A percentile compares a stretch with the other conserved stretches of the same genome.
phyloP scores from a whole-genome alignment of 2,888 invertebrate species.

The Eupelmus urozonus region DNA sequence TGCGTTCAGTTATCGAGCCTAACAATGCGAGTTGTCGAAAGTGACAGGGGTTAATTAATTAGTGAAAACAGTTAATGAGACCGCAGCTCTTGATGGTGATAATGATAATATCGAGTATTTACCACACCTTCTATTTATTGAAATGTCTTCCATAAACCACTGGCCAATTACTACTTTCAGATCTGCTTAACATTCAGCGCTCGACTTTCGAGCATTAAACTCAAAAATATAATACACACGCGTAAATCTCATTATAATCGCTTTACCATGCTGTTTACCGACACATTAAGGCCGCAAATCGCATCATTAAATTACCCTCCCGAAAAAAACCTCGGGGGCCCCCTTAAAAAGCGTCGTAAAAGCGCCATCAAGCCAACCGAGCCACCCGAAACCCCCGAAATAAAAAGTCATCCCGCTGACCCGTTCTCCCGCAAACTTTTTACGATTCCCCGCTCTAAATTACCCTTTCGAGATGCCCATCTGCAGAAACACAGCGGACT shows the following conservation, averaged over 20 bases:
- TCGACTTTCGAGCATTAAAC: too few species aligned
- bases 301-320: background rate
- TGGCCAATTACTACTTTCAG: too few species aligned
- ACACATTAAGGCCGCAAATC: background rate
- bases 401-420: background rate
- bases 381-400: slow-evolving; percentile 4
- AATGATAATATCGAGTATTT: too few species aligned
- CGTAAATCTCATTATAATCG: background rate
- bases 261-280: background rate
- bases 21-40: too few species aligned
- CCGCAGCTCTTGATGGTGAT: too few species aligned
- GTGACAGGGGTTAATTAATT: too few species aligned
- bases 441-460: slow-evolving; percentile 41
- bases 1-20: too few species aligned
- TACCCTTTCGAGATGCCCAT: slow-evolving; percentile 30
- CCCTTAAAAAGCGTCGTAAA: background rate
- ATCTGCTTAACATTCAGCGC: too few species aligned
- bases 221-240: background rate
- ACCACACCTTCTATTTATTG: too few species aligned
- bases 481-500: slow-evolving; percentile 15
- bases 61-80: too few species aligned
- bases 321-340: background rate
- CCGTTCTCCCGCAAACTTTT: slow-evolving; percentile 36
- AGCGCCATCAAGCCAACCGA: background rate
- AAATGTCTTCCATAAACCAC: too few species aligned